Conservation (phyloP, 2,888 invertebrate species). For the Caenorhabditis zanzibari region DNA sequence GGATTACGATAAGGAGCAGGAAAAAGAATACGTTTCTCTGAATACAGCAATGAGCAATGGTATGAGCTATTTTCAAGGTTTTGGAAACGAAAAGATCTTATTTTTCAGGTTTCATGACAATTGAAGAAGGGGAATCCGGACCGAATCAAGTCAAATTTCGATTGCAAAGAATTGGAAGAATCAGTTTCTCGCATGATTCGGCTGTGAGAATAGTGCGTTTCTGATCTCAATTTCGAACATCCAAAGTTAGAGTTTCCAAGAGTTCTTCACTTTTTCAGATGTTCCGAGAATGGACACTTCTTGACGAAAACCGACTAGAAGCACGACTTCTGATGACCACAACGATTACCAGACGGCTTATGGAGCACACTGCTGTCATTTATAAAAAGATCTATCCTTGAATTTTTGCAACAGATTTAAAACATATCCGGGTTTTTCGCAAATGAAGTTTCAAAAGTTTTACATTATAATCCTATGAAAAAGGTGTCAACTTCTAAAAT, state of each 20-base stretch:
- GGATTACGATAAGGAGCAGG: conserved; percentile 68
- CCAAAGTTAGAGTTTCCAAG: no score
- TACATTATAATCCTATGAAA: no score
- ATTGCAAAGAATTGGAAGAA: conserved; percentile 79
- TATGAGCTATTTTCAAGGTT: conserved; percentile 44
- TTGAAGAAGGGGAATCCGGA: conserved; percentile 79
- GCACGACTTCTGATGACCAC: conserved; percentile 81
- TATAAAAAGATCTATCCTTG: conserved; percentile 81
- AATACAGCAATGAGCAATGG: conserved; percentile 83
- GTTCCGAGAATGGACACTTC: conserved; percentile 82
- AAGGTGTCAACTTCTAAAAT: no score
- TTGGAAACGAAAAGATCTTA: no score
- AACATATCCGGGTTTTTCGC: conserved; percentile 22
- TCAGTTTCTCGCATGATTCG: conserved; percentile 82
- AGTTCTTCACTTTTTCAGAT: no score
- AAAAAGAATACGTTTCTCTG: conserved; percentile 75
- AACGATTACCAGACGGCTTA: conserved; percentile 76
- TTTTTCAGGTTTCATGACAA: conserved; percentile 81
- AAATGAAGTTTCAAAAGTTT: background rate
- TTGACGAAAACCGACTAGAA: conserved; percentile 81
- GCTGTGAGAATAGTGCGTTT: conserved; percentile 79
- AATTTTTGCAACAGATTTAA: conserved; percentile 14
- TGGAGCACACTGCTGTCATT: conserved; percentile 81
- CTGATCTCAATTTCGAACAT: background rate
- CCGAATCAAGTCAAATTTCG: conserved; percentile 79